A percentile compares a stretch with the other conserved stretches of the same genome.
These are phyloP conservation scores for Natrix natrix DNA, from an alignment of 2,797 vertebrate genomes.

Conservation along the genomic window DNA sequence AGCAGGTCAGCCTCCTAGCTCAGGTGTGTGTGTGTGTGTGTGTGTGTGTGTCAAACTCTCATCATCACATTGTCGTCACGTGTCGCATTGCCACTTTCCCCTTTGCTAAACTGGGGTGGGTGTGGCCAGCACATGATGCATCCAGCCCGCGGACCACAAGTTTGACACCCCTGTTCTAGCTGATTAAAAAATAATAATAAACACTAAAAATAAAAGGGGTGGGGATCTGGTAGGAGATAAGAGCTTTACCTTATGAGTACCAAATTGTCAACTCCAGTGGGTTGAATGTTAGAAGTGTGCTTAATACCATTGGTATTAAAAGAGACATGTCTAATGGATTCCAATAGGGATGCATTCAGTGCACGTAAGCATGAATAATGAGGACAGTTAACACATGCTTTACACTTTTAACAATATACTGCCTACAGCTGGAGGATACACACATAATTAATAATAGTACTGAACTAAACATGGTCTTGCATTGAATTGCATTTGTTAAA, in stretches of 20 bases:
- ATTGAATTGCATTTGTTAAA: not conserved
- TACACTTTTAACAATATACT: not conserved
- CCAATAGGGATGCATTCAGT: not conserved
- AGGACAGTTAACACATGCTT: not conserved
- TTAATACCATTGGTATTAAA: not conserved
- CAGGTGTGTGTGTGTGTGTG: no score
- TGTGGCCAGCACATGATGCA: no score
- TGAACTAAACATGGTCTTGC: not conserved
- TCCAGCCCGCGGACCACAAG: fast-evolving
- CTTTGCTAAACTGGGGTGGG: no score
- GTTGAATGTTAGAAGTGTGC: not conserved
- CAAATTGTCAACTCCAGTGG: not conserved
- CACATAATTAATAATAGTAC: not conserved
- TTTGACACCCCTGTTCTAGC: not conserved
- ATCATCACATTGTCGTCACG: no score
- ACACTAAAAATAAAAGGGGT: not conserved
- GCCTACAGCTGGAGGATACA: not conserved
- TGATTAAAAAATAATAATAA: not conserved
- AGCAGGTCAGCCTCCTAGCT: not conserved
- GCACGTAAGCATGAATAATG: not conserved
- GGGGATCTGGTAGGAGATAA: not conserved
- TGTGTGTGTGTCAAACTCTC: no score
- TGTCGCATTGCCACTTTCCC: no score
- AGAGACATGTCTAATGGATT: not conserved
- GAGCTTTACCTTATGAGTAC: not conserved